A percentile compares a stretch with the other conserved stretches of the same genome.
These are phyloP conservation scores for Smithornis capensis DNA, from an alignment of 2,113 vertebrate species.

Conservation along the genomic window DNA sequence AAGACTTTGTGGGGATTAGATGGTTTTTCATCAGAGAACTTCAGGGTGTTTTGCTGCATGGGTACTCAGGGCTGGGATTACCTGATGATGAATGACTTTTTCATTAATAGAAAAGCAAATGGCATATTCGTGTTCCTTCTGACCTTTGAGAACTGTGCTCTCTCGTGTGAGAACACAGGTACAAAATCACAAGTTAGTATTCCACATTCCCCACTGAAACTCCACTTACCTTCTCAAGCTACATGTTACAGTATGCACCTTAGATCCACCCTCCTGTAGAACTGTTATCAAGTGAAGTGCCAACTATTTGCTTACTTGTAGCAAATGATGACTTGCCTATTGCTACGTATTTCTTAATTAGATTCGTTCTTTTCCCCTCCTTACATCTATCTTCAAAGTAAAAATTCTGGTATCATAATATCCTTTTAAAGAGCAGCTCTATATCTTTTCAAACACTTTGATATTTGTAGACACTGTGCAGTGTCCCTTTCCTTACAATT, in stretches of 20 bases:
- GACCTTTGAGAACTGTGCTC: background rate
- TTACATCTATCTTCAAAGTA: background rate
- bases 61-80: background rate
- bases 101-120: background rate
- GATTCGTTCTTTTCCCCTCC: background rate
- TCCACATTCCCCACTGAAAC: background rate
- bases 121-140: background rate
- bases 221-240: background rate
- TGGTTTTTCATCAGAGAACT: background rate
- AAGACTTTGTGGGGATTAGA: background rate
- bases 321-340: background rate
- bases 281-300: background rate
- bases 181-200: background rate
- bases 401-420: accelerated
- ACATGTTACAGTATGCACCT: background rate
- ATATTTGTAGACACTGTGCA: accelerated
- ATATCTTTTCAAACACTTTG: background rate
- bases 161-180: background rate
- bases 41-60: background rate
- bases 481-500: background rate
- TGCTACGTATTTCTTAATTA: background rate
- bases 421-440: background rate
- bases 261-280: background rate
- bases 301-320: background rate
- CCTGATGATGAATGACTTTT: background rate